Evolutionary conservation across 2,113 vertebrate genomes (phyloP), one percentile per base, ranked within the genome.

Genomic region (Mus spicilegus): DNA sequence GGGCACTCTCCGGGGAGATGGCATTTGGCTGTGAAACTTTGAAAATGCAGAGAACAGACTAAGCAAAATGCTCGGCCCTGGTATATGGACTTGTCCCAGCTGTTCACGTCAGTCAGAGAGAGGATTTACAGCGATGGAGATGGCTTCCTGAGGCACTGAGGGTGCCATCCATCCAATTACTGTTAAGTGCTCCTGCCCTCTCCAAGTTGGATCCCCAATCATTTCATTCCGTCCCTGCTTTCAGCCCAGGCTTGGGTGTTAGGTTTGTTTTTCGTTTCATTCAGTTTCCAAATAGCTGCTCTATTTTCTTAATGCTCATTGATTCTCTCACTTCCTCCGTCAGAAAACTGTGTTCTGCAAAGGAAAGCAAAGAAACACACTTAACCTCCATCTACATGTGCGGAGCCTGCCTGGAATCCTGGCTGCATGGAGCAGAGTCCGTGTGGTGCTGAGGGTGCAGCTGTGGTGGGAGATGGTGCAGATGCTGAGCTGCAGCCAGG

Each of bases 1-100:
- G 97, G 98, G 93, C 67, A 73, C 95, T 98, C 98, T 98, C 98
- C 14, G 61, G 98, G 98, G 98, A 98, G 93, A 80, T 98, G 98
- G 98, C 98, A 99, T 99, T 99, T 99, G 98, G 96, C 98, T 98
- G 97, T 93, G 98, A 98, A 99, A 98, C 98, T 98, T 98, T 33
- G 97, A 98, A 97, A 97, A 98, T 98, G 97, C 98, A 89, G 96
- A 97, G 98, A 98, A 98, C 97, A 91, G 90, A 96, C 96, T 92
- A 88, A 73, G 95, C 73, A 95, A 85, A 67, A 97, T 96, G 92
- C 93, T 72, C 56, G 69, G 95, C 94, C 61, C 91, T 12, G 5
- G 0, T 95, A 81, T 95, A 95, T 92, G 92, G 93, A 16, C 0
- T 95, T 19, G 12, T 84, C 97, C 96, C 81, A 95, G 97, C 96